Evolutionary conservation across 1,140 invertebrate species (phyloP), one percentile per base, ranked within the genome.

Genomic region (Akabosia matsudoensis): DNA sequence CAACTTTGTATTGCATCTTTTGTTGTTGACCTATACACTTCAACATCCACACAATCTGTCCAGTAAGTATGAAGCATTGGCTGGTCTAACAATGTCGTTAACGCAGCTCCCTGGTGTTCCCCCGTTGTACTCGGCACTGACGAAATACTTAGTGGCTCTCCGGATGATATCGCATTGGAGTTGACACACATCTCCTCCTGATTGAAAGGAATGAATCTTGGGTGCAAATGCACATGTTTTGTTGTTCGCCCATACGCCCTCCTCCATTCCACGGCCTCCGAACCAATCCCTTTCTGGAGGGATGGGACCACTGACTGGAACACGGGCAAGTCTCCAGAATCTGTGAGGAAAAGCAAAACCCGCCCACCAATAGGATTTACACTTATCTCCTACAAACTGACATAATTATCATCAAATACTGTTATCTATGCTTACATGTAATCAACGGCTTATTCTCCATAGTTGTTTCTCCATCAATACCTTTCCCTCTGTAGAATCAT

Each of bases 31-130:
- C 97, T 97, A 83, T 97, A 97, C 37, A 90, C 87, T 84, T 98
- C 96, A 78, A 96, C 86, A 88, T 97, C 96, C 80, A 90, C 89
- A 87, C 95, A 97, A 85, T 97, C 95, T 54, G 92, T 96, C 91
- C 95, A 97, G 86, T 92, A 98, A 73, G 95, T 95, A 85, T 98
- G 95, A 83, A 98, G 92, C 83, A 97, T 91, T 28, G 95, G 93
- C 79, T 93, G 90, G 22, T 91, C 89, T 30, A 93, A 83, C 78
- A 91, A 88, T 10, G 78, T 70, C 18, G 76, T 78, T 30, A 79
- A 73, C 54, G 67, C 10, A 13, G 54, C 13, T 16, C 24, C 22
- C 24, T 34, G 34, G 3, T 74, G 72, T 18, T 18, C 37, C 7
- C 64, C 74, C 67, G 33, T n/a, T 0, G 71, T 14, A 7, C 67